phyloP scores from a whole-genome alignment of 2,113 vertebrate genomes.

The Coptodon bakossiorum region DNA sequence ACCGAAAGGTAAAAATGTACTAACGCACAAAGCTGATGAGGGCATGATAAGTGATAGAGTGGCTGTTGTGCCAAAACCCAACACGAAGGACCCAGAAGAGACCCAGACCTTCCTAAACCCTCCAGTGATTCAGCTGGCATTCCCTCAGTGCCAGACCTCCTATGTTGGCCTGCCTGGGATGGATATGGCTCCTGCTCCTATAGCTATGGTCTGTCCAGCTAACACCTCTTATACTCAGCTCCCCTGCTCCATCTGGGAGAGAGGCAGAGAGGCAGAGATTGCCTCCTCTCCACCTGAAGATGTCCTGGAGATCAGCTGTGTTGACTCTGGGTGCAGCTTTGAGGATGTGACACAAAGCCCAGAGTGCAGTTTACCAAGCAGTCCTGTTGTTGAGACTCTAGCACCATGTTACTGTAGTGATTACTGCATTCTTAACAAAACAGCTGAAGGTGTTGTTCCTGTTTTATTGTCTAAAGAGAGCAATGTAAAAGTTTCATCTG shows the following conservation, averaged over 20 bases:
- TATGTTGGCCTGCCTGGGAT: conserved; percentile 34
- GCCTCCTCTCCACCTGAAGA: not conserved
- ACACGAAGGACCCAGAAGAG: conserved; percentile 2
- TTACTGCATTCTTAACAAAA: conserved; percentile 55
- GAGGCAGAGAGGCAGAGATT: not conserved
- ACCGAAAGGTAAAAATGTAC: not conserved
- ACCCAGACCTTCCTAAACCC: not conserved
- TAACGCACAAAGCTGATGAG: not conserved
- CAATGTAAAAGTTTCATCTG: not conserved
- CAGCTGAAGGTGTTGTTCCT: conserved; percentile 24
- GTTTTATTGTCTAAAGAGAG: conserved; percentile 15
- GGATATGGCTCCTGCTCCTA: not conserved
- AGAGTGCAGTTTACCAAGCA: conserved; percentile 10
- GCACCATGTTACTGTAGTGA: not conserved
- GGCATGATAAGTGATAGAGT: not conserved
- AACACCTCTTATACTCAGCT: conserved; percentile 29
- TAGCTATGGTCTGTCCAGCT: not conserved
- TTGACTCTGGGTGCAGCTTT: conserved; percentile 32
- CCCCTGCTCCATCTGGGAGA: not conserved
- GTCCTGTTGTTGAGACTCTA: not conserved
- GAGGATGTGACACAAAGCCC: conserved; percentile 1
- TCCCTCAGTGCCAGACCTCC: not conserved
- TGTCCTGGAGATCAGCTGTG: not conserved
- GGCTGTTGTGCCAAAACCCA: not conserved
- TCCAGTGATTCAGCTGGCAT: not conserved